These are phyloP conservation scores for Emys orbicularis DNA, from an alignment of 2,797 vertebrate genomes.

Conservation along the genomic window DNA sequence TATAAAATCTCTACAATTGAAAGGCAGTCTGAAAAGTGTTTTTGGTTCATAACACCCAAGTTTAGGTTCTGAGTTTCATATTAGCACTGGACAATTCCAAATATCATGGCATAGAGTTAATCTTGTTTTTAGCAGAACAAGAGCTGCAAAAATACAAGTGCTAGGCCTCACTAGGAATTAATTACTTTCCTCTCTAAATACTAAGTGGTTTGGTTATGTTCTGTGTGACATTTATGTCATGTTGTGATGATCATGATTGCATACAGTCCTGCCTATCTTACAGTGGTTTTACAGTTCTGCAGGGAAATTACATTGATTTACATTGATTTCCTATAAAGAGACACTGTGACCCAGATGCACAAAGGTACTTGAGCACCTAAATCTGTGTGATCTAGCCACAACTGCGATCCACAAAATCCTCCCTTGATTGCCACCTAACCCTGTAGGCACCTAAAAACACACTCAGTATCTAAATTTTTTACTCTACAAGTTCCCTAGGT, in stretches of 20 bases:
- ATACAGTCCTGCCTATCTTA: background rate
- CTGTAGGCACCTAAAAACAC: too few relatives aligned
- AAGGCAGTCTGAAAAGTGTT: rapidly evolving
- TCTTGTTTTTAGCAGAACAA: background rate
- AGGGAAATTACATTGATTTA: background rate
- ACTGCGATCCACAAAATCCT: background rate
- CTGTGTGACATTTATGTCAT: background rate
- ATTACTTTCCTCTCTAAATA: background rate
- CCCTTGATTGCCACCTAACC: background rate
- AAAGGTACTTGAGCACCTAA: background rate
- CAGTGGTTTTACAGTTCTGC: background rate
- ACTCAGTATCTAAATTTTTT: background rate
- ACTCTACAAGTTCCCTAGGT: background rate
- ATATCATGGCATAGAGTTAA: rapidly evolving
- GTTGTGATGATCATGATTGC: background rate
- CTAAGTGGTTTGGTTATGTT: background rate
- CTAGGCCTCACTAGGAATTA: background rate
- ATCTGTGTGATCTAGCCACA: background rate
- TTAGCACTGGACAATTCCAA: background rate
- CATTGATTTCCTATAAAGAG: background rate
- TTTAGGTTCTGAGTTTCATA: background rate
- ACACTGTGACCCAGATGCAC: background rate
- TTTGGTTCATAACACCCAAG: background rate
- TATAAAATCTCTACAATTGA: background rate
- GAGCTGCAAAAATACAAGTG: background rate